A percentile compares a stretch with the other conserved stretches of the same genome.
Evolutionary conservation across 2,113 vertebrate genomes (phyloP).

Genomic region (Erythrocebus patas): DNA sequence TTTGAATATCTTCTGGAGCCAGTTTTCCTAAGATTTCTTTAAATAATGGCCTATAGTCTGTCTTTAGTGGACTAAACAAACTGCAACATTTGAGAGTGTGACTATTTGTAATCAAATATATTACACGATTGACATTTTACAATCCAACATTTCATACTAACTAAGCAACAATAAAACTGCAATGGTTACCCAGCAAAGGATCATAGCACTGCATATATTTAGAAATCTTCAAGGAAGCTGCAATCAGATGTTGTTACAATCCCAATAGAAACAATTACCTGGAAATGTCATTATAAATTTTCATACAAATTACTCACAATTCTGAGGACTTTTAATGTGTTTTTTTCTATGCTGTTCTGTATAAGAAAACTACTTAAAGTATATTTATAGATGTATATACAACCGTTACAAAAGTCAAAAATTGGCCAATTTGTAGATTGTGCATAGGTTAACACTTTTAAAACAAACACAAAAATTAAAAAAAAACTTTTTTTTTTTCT

Average conservation of each 20-base stretch:
- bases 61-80: conserved; percentile 22
- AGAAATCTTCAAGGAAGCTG: conserved; percentile 57
- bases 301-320: conserved; percentile 3
- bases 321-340: neutral
- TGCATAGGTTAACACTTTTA: neutral
- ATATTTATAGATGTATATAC: neutral
- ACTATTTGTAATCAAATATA: conserved; percentile 62
- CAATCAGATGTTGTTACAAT: conserved; percentile 53
- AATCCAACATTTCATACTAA: conserved; percentile 58
- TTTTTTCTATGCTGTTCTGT: neutral
- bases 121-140: conserved; percentile 49
- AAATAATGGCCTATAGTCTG: conserved; percentile 25
- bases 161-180: conserved; percentile 68
- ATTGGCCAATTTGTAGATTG: neutral
- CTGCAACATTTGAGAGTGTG: conserved; percentile 41
- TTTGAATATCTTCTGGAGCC: conserved; percentile 27
- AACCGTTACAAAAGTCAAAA: neutral
- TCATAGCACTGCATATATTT: conserved; percentile 43
- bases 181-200: conserved; percentile 54
- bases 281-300: conserved; percentile 48
- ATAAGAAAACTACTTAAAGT: neutral
- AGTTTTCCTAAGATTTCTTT: conserved; percentile 39
- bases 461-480: neutral
- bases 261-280: conserved; percentile 65
- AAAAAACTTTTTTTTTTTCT: too few species aligned